phyloP scores from a whole-genome alignment of 2,113 vertebrate species.

The Dicrurus megarhynchus region DNA sequence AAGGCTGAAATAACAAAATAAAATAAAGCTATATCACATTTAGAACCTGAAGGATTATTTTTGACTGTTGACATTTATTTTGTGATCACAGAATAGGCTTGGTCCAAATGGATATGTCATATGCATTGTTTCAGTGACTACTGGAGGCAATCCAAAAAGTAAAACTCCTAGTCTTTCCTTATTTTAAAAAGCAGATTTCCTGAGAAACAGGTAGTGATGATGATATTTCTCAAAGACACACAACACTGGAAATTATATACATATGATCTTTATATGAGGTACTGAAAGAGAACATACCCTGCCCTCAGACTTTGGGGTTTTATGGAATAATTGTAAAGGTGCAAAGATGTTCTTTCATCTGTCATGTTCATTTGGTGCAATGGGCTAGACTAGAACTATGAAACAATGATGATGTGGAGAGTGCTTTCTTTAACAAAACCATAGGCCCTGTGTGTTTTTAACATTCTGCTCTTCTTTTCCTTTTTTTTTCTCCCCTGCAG shows the following conservation, averaged over 20 bases:
- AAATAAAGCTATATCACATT: background rate
- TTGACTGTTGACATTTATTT: background rate
- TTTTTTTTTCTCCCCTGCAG: too few relatives aligned
- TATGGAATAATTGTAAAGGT: background rate
- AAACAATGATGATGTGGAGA: background rate
- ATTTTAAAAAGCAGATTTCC: background rate
- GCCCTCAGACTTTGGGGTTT: background rate
- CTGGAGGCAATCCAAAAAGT: background rate
- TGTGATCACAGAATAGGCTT: background rate
- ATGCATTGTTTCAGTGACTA: background rate
- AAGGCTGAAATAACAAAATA: background rate
- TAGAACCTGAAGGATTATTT: background rate
- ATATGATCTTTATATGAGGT: background rate
- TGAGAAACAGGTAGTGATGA: background rate
- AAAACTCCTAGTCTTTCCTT: background rate
- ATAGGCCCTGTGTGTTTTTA: fast-evolving
- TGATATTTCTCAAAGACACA: background rate
- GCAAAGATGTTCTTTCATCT: background rate
- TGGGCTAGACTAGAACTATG: background rate
- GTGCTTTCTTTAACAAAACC: background rate
- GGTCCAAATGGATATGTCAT: background rate
- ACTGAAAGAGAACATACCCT: background rate
- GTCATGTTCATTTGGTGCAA: background rate
- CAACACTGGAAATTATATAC: background rate
- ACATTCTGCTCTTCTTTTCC: background rate